A percentile compares a stretch with the other conserved stretches of the same genome.
Conservation (phyloP, 2,888 invertebrate genomes). For the Andrena minutula region DNA sequence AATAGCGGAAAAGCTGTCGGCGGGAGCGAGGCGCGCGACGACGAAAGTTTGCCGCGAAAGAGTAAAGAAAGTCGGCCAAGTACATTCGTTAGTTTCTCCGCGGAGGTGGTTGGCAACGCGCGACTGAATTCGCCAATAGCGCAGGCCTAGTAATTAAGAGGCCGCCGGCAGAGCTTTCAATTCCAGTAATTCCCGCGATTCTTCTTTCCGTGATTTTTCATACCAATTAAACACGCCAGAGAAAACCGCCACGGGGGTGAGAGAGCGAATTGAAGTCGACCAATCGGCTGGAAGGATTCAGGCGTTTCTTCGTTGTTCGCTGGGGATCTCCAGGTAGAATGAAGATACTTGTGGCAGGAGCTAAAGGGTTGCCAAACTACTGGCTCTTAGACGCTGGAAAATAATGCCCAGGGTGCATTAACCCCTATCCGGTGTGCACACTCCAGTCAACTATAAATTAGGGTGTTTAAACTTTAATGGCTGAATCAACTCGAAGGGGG, state of each 20-base stretch:
- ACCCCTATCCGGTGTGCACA: background rate
- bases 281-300: constrained; percentile 41
- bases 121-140: constrained; percentile 59
- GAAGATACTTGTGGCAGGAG: background rate
- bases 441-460: background rate
- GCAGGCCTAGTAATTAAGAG: constrained; percentile 63
- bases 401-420: background rate
- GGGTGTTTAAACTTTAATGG: background rate
- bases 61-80: constrained; percentile 65
- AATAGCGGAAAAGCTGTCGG: constrained; percentile 11
- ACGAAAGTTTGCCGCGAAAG: constrained; percentile 46
- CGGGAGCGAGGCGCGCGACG: constrained; percentile 1
- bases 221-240: constrained; percentile 57
- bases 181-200: constrained; percentile 56
- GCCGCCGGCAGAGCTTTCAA: constrained; percentile 56
- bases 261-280: background rate
- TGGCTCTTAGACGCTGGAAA: background rate
- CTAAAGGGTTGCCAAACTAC: background rate
- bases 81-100: constrained; percentile 64
- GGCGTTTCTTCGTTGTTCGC: constrained; percentile 15
- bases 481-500: background rate
- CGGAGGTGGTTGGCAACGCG: constrained; percentile 49
- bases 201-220: constrained; percentile 58
- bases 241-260: background rate
- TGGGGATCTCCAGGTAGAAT: constrained; percentile 3